These are phyloP conservation scores for Holcopasites calliopsidis DNA, from an alignment of 1,140 invertebrate genomes.

Conservation along the genomic window DNA sequence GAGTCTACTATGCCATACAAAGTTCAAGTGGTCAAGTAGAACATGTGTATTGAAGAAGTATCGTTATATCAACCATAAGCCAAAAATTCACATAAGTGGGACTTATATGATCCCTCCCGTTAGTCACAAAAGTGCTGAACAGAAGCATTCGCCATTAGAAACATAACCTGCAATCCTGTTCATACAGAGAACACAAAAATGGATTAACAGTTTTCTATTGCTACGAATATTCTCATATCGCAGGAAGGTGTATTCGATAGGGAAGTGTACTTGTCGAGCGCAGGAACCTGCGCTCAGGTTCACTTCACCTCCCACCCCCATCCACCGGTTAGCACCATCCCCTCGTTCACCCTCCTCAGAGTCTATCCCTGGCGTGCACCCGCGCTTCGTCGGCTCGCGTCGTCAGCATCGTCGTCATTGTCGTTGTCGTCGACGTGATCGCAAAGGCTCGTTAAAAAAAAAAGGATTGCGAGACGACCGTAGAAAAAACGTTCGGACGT, in stretches of 20 bases:
- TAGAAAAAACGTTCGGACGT: not conserved
- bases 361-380: slow-evolving; percentile 50
- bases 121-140: too few species aligned
- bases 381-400: slow-evolving; percentile 51
- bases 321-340: slow-evolving; percentile 8
- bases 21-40: too few species aligned
- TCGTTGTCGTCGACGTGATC: slow-evolving; percentile 37
- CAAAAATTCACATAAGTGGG: too few species aligned
- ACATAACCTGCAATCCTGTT: not conserved
- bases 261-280: slow-evolving; percentile 19
- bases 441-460: slow-evolving; percentile 10
- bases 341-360: slow-evolving; percentile 37
- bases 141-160: too few species aligned
- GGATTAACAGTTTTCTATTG: not conserved
- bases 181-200: not conserved
- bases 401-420: slow-evolving; percentile 46
- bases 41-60: too few species aligned
- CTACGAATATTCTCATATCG: not conserved
- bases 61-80: too few species aligned
- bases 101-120: too few species aligned
- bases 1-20: too few species aligned
- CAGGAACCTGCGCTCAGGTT: slow-evolving; percentile 59
- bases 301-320: slow-evolving; percentile 17
- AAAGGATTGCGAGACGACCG: not conserved
- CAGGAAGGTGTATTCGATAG: slow-evolving; percentile 12